Evolutionary conservation across 1,140 invertebrate genomes (phyloP).

Genomic region (Papilio glaucus): DNA sequence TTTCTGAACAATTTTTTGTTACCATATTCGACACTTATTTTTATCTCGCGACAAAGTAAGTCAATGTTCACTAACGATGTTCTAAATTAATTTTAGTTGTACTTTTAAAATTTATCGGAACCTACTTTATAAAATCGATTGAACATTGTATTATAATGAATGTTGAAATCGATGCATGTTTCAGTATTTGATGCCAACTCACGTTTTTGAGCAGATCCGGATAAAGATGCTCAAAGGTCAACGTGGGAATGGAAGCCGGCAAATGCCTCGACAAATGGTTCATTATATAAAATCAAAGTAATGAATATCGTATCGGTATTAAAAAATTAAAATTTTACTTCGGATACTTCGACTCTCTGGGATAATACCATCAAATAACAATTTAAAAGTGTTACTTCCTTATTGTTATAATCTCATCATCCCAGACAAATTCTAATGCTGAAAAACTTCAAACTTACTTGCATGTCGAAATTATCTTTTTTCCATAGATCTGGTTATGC

Average conservation of each 20-base stretch:
- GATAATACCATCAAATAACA: too few relatives aligned
- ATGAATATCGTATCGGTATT: background rate
- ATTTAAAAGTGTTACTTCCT: too few relatives aligned
- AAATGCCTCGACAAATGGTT: slow-evolving; percentile 52
- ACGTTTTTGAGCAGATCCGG: slow-evolving; percentile 50
- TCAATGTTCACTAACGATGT: slow-evolving; percentile 7
- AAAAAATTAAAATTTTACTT: background rate
- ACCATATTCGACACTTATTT: background rate
- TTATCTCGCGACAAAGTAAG: background rate
- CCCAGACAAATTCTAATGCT: too few relatives aligned
- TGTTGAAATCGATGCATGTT: slow-evolving; percentile 5
- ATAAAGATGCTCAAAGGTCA: slow-evolving; percentile 56
- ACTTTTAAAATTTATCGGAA: background rate
- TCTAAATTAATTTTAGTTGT: background rate
- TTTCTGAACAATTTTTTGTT: slow-evolving; percentile 40
- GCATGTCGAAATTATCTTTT: too few relatives aligned
- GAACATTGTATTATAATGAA: slow-evolving; percentile 5
- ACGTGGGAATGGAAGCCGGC: slow-evolving; percentile 51
- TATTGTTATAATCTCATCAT: too few relatives aligned
- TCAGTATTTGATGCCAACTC: slow-evolving; percentile 51
- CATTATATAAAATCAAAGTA: background rate
- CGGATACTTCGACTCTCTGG: too few relatives aligned
- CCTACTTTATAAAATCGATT: background rate
- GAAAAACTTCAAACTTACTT: too few relatives aligned
- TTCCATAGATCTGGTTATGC: too few relatives aligned